Base-by-base conservation (phyloP, 2,113 vertebrate species). In the Edolisoma coerulescens region DNA sequence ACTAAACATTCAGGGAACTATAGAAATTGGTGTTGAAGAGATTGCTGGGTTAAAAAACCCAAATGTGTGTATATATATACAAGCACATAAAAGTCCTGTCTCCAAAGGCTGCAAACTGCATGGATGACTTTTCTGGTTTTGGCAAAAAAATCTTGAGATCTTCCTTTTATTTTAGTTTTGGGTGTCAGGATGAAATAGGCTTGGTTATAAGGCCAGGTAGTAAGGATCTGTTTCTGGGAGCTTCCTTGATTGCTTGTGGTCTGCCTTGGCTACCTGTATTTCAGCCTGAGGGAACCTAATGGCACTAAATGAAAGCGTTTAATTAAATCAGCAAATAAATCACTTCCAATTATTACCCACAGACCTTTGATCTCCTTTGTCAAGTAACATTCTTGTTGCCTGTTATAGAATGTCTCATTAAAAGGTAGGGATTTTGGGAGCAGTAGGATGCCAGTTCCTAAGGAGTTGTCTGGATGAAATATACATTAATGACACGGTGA, bases 11-110 rank as follows among this genome's bases (percentile, higher is more conserved):
- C 50, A 61, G 21, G 5, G 70, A 80, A 57, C 27, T 71, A 4
- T 22, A 53, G 37, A 78, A 94, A 84, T 39, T 10, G 37, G 3
- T 69, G 1, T 61, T 61, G 47, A 76, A 75, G 19, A 64, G 47
- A 61, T 7, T 41, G 5, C 9, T 39, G 41, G 37, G 26, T 45
- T 3, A 45, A 47, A 59, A 30, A 59, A 28, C n/a, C n/a, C 10
- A 19, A 4, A 6, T 13, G 15, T 30, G 4, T 32, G 8, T 39
- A 39, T 2, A 20, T 10, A n/a, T 1, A 13, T 0, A 44, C 1
- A 52, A 6, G 18, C 2, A 24, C 11, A 10, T 3, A 18, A 69
- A 42, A 61, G 4, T 16, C 20, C 21, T 74, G 17, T 24, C 21
- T 75, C 26, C 16, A 57, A 37, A 59, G 42, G 26, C 37, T 74